Evolutionary conservation across 2,113 vertebrate genomes (phyloP), one percentile per base, ranked within the genome.

Genomic region (Platycercus adscitus): DNA sequence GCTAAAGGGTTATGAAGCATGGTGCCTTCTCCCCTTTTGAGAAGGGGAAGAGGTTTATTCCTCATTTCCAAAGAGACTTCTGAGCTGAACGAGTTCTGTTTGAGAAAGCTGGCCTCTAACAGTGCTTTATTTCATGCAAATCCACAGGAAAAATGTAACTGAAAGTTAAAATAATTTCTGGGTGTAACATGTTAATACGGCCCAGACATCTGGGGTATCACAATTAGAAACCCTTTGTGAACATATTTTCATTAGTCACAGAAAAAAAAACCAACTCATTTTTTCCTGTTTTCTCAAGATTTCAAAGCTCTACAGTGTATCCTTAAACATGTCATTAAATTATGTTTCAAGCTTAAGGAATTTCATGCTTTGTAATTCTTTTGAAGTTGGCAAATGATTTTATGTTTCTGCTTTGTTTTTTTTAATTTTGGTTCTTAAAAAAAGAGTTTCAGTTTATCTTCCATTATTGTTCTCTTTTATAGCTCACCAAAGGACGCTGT

Each of bases 241-340:
- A 89, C 7, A 15, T 76, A 66, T 75, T 93, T 78, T 81, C 33
- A 86, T 95, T 86, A 95, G 50, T 95, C 88, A 95, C 16, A 86
- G 70, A 89, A 84, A 91, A 69, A 65, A n/a, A 65, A 24, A 5
- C 1, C 58, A 80, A 61, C 17, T 91, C 3, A 24, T 80, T 89
- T 95, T 93, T 96, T 86, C 75, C 63, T 33, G n/a, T 91, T 89
- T 88, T 91, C 78, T 94, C 78, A 80, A 80, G 49, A 72, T 97
- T 97, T 97, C 79, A 85, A 94, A 89, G 79, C 41, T 65, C 23
- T 70, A 41, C 37, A 8, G 31, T 56, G 13, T 76, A 89, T 55
- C 47, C 21, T 89, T 91, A 91, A 88, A 81, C 49, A 69, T 82
- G 43, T 72, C 56, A 95, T 80, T 91, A 64, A 65, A 95, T 80